Evolutionary conservation across 1,140 invertebrate species (phyloP), one percentile per base, ranked within the genome.

Genomic region (Drosophila sp.): DNA sequence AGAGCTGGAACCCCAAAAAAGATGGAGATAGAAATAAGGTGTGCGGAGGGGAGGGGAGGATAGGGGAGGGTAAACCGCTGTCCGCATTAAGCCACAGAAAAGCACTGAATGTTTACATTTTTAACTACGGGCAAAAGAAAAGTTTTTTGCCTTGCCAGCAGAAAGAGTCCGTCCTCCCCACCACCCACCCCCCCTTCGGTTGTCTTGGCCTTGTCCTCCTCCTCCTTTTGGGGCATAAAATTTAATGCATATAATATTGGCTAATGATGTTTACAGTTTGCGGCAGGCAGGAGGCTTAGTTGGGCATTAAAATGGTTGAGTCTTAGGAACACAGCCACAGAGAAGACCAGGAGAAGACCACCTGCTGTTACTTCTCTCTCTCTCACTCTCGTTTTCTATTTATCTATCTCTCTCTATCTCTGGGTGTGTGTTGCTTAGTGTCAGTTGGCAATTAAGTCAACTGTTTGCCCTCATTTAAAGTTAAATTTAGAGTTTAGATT

Each of bases 211-310:
- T 63, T 56, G 64, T 32, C 35, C n/a, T 25, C 32, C 30, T 8
- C 23, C 47, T 65, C 55, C 65, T 60, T 91, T 90, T 89, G 72
- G 72, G 79, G 89, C 84, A 91, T 91, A 90, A 91, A 91, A 91
- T 91, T 91, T 91, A 91, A 91, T 91, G 90, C 90, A 90, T 91
- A 91, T 91, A 91, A 91, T 91, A 91, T 91, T 91, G 87, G 90
- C 87, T 91, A 91, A 91, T 91, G 90, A 91, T 91, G 90, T 91
- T 91, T 91, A 85, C 90, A 90, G 87, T 82, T 50, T 86, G 82
- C 75, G 81, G 81, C 44, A 50, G 44, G 44, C 44, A 50, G 44
- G 44, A 50, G 75, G 81, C 91, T 91, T 90, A 91, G 84, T 73
- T 70, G 70, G 69, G 85, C 85, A 91, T 91, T 91, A 91, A 91